Evolutionary conservation across 2,113 vertebrate species (phyloP).

Genomic region (Ia io): DNA sequence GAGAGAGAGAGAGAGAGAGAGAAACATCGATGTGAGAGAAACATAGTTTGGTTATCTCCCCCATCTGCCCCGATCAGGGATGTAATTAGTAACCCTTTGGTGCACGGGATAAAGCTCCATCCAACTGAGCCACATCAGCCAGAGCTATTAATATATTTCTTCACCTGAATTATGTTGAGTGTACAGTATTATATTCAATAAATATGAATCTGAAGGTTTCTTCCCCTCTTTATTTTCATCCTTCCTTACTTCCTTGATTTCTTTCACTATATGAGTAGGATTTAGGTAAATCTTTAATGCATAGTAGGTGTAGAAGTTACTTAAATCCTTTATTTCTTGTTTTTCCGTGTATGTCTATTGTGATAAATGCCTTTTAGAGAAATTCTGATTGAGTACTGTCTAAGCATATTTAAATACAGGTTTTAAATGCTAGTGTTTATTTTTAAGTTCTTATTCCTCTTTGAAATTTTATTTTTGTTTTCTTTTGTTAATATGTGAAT

Average conservation of each 20-base stretch:
- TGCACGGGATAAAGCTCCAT: too few species aligned
- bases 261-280: neutral
- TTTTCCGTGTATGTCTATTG: neutral
- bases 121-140: too few species aligned
- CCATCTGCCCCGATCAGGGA: too few species aligned
- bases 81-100: too few species aligned
- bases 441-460: neutral
- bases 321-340: neutral
- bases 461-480: slow-evolving; percentile 4
- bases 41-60: too few species aligned
- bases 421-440: neutral
- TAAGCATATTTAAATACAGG: neutral
- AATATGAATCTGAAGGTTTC: neutral
- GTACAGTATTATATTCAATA: neutral
- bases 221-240: neutral
- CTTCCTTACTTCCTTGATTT: neutral
- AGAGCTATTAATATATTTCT: too few species aligned
- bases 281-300: neutral
- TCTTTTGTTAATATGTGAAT: neutral
- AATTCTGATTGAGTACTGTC: neutral
- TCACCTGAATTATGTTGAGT: neutral
- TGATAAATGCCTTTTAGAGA: neutral
- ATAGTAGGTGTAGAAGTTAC: neutral
- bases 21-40: too few species aligned
- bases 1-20: too few species aligned